Evolutionary conservation across 2,113 vertebrate genomes (phyloP), one percentile per base, ranked within the genome.

Genomic region (Columbina picui): DNA sequence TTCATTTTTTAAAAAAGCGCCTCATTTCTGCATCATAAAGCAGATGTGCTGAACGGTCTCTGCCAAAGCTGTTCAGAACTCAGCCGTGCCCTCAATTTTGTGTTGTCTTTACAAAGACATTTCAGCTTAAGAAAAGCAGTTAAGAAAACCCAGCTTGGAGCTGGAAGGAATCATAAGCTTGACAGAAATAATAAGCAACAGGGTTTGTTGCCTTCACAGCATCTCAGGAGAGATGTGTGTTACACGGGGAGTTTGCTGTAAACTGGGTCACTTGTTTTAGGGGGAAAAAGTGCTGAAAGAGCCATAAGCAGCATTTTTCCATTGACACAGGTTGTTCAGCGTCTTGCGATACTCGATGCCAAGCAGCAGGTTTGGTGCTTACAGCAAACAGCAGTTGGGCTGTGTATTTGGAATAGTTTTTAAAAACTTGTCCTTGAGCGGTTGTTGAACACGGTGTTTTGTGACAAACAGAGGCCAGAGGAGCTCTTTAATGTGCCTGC

Each of bases 21-120:
- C 75, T 70, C 6, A 18, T 43, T 67, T 94, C 73, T 88, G 87
- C 19, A 49, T 83, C 34, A n/a, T 79, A 87, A 89, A 92, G 90
- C 47, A 69, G 70, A 75, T 45, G 12, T 34, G 25, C 76, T 23
- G 29, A 64, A 74, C 50, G 47, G 19, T 43, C 38, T 38, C 27
- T 32, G n/a, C 30, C 16, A 77, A 18, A 84, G 41, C 29, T 52
- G 25, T 76, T 88, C 52, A 52, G 7, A 88, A 68, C 43, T 36
- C 26, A 45, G 9, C 18, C 6, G 8, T 34, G 9, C 43, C 60
- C 50, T 78, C 2, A 0, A 8, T 43, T 69, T 32, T 45, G 18
- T 69, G 22, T 65, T 45, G 75, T 34, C 34, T 78, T 69, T 56
- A 25, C 11, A 27, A 61, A 41, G 43, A 8, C 7, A 6, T 70